These are phyloP conservation scores for Cardinalis cardinalis DNA, from an alignment of 2,113 vertebrate species.

Conservation along the genomic window DNA sequence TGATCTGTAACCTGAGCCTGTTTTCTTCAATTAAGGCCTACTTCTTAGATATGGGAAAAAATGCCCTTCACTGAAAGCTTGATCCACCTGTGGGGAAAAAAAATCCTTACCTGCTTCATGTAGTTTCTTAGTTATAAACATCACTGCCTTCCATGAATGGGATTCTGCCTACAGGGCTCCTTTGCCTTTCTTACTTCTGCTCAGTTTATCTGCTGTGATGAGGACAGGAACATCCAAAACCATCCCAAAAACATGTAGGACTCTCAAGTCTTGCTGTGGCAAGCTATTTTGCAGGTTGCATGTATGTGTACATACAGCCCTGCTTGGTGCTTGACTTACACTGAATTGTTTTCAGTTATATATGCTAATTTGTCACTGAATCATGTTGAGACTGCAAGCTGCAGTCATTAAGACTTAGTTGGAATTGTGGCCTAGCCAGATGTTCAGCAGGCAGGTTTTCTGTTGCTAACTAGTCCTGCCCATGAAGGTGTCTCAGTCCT, in stretches of 20 bases:
- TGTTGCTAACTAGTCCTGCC: not conserved
- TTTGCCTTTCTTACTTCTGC: not conserved
- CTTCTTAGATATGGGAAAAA: not conserved
- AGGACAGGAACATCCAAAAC: not conserved
- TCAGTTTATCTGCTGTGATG: not conserved
- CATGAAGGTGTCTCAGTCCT: not conserved
- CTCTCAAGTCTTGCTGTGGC: not conserved
- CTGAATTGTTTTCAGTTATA: not conserved
- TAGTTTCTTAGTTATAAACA: not conserved
- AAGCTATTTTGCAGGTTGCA: not conserved
- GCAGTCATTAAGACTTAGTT: not conserved
- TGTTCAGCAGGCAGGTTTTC: not conserved
- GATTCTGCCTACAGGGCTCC: not conserved
- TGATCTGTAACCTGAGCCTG: not conserved
- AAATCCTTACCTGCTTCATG: not conserved
- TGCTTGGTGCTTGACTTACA: not conserved
- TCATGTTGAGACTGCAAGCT: not conserved
- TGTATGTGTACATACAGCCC: accelerated
- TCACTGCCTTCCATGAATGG: not conserved
- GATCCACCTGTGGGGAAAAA: not conserved
- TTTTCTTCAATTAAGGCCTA: not conserved
- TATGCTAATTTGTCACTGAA: not conserved
- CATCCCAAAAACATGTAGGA: not conserved
- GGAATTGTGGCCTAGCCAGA: not conserved
- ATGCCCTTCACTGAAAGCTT: not conserved